Percentiles rank a stretch among this genome's conserved stretches.
phyloP scores from a whole-genome alignment of 2,113 vertebrate genomes.

The Aphelocoma coerulescens region DNA sequence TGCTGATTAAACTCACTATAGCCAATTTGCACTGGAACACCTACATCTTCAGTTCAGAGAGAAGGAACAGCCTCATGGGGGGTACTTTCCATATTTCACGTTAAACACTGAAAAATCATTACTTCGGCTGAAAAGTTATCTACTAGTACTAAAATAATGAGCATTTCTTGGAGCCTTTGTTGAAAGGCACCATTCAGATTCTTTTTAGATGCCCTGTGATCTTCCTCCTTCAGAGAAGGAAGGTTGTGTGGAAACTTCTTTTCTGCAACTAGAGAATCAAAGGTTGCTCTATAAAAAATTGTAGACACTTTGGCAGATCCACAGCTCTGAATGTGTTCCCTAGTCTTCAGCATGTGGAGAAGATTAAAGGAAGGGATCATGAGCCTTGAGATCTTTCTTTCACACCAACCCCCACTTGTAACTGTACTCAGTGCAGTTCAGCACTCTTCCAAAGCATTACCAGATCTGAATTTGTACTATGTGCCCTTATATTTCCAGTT shows the following conservation, averaged over 20 bases:
- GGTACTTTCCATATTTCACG: not conserved
- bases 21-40: not conserved
- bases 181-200: not conserved
- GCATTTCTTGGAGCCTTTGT: not conserved
- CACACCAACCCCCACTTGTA: not conserved
- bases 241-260: not conserved
- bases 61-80: not conserved
- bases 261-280: not conserved
- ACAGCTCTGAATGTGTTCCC: not conserved
- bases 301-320: not conserved
- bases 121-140: not conserved
- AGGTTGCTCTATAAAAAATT: not conserved
- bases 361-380: not conserved
- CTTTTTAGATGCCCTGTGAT: not conserved
- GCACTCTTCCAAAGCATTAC: not conserved
- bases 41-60: not conserved
- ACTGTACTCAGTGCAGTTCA: accelerated
- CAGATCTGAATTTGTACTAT: not conserved
- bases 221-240: not conserved
- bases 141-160: not conserved
- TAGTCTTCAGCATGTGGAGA: not conserved
- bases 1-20: not conserved
- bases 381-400: not conserved
- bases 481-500: not conserved
- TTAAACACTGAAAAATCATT: not conserved